phyloP scores from a whole-genome alignment of 2,113 vertebrate genomes.

The Ameiurus melas region DNA sequence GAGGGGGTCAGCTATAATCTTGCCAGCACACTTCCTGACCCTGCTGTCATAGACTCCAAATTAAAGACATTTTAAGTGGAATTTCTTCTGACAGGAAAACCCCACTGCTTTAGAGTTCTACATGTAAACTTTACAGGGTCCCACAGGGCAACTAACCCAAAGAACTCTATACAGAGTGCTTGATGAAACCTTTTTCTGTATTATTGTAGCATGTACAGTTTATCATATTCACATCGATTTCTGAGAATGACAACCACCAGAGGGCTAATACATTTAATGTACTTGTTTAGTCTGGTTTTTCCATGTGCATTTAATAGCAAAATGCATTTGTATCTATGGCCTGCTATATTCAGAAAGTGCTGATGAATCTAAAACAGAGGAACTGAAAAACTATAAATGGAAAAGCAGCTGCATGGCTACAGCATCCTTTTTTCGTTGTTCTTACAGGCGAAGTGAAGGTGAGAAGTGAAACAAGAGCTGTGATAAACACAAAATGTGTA shows the following conservation, averaged over 20 bases:
- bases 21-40: slow-evolving; percentile 6
- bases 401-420: not conserved
- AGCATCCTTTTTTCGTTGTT: not conserved
- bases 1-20: not conserved
- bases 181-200: not conserved
- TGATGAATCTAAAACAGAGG: not conserved
- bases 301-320: not conserved
- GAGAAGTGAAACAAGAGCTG: slow-evolving; percentile 21
- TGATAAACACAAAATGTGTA: not conserved
- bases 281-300: not conserved
- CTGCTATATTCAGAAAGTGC: not conserved
- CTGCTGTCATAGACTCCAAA: not conserved
- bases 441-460: not conserved
- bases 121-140: not conserved
- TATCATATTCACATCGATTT: not conserved
- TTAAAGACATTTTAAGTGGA: not conserved
- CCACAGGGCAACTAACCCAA: not conserved
- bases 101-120: not conserved
- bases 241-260: not conserved
- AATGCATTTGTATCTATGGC: not conserved
- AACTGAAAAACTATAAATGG: not conserved
- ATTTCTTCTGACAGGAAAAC: not conserved
- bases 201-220: not conserved
- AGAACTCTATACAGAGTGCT: not conserved
- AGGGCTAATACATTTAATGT: not conserved